Base-by-base conservation (phyloP, 2,888 invertebrate species). In the Caradrina clavipalpis region DNA sequence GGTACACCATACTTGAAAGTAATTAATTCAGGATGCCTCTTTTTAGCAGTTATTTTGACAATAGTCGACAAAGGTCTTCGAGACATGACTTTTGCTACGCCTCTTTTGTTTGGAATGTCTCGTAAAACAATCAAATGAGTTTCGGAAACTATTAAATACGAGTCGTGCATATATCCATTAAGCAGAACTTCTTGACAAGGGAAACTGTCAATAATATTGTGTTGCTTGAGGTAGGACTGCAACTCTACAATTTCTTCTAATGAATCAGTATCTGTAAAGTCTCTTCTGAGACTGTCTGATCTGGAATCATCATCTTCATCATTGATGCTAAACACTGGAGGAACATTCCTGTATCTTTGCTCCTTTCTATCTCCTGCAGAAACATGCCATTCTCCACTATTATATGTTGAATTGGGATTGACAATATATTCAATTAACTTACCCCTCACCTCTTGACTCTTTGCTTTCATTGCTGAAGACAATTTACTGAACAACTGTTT, bases 31-130 rank as follows among this genome's bases (percentile, higher is more conserved):
- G 99, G 99, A 91, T 98, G 98, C 68, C 98, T 97, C 91, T 99
- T 99, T 91, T 99, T 99, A 15, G 99, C 99, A 0, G 99, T 99
- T 76, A 99, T 99, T 96, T 99, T 99, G 11, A 99, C 98, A 85
- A 99, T 98, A 61, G 98, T 98, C 2, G 98, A 98, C 64, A 99
- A 96, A 0, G 98, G 98, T 66, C 99, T 97, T 76, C 98, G 97
- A 0, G 98, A 98, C 87, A 99, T 98, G 0, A 99, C 97, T 90
- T 98, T 98, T 0, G 98, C 99, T 81, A 97, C 97, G 1, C 98
- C 98, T 87, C 97, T 97, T 81, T 97, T 97, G 73, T 97, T 97
- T 17, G 97, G 97, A 77, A 98, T 96, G 87, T 98, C 98, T 57
- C 99, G 97, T 83, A 99, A 96, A 63, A 99, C 98, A 86, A 98